Percentiles rank a stretch among this genome's conserved stretches.
Evolutionary conservation across 1,140 invertebrate genomes (phyloP).

Genomic region (Drosophila guanche): DNA sequence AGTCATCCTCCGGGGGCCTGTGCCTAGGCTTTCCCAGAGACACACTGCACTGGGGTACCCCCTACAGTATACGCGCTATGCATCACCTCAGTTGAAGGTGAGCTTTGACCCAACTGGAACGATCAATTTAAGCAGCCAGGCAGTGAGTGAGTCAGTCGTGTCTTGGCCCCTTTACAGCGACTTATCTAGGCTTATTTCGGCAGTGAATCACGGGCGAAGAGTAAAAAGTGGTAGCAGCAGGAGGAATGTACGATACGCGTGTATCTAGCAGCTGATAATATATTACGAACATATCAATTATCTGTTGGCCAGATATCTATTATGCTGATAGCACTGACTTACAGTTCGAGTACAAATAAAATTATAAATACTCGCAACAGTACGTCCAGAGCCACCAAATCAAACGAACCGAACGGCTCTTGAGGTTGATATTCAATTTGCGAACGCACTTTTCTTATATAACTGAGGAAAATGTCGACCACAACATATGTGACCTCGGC

Average conservation of each 20-base stretch:
- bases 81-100: conserved; percentile 3
- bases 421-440: background rate
- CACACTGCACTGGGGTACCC: conserved; percentile 13
- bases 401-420: conserved; percentile 36
- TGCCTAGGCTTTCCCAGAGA: conserved; percentile 1
- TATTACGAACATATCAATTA: conserved; percentile 33
- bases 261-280: conserved; percentile 48
- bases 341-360: conserved; percentile 11
- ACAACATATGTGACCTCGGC: conserved; percentile 40
- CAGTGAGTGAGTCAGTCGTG: conserved; percentile 23
- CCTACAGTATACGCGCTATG: conserved; percentile 1
- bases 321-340: conserved; percentile 42
- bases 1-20: too few species aligned
- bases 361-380: conserved; percentile 39
- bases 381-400: conserved; percentile 18
- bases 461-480: conserved; percentile 42
- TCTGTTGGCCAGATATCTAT: conserved; percentile 45
- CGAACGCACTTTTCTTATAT: conserved; percentile 2
- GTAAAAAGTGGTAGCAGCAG: conserved; percentile 3
- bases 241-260: conserved; percentile 6
- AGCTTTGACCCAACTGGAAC: conserved; percentile 24
- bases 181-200: conserved; percentile 15
- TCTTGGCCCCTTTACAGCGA: conserved; percentile 18
- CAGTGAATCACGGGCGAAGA: conserved; percentile 31
- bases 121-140: conserved; percentile 14